Evolutionary conservation across 2,797 vertebrate species (phyloP), one percentile per base, ranked within the genome.

Genomic region (Myotis findleyi): DNA sequence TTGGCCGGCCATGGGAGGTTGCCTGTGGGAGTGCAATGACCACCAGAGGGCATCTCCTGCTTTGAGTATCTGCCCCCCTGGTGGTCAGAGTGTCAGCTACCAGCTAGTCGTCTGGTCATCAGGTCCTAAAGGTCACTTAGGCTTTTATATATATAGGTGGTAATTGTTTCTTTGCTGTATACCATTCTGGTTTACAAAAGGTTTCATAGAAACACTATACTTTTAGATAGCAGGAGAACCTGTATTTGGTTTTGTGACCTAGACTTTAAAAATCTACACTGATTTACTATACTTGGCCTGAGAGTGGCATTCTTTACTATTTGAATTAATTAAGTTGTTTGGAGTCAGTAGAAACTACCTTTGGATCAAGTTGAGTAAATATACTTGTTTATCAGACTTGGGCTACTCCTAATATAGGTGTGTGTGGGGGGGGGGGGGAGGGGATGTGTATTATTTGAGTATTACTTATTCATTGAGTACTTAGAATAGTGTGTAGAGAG

Each of bases 241-340:
- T 66, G 38, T 76, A 17, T 93, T 94, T 91, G 62, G 76, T 95
- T 94, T 94, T 94, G 76, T 89, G 87, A 92, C 85, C 85, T 79
- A 49, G 53, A 36, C 72, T 6, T 82, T 91, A 76, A 84, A 84
- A 86, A 84, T 80, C 68, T 41, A n/a, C 11, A 76, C 47, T 27
- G 44, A 18, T 91, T 66, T 91, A 33, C 71, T 73, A 18, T 55
- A 13, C 47, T 64, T 94, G 41, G 5, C 68, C 85, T 86, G 53
- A 91, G 44, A 75, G 25, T 90, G 64, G n/a, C 21, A 51, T 88
- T 95, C 77, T 87, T 85, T 69, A 53, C 57, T 94, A 55, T 95
- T 41, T 68, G 79, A 87, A 82, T 92, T 89, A 90, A 83, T 81
- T 55, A 87, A 73, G 17, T 87, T 55, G 53, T 91, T 76, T 93